A percentile compares a stretch with the other conserved stretches of the same genome.
These are phyloP conservation scores for Eilema caniola DNA, from an alignment of 2,888 invertebrate genomes.

Conservation along the genomic window DNA sequence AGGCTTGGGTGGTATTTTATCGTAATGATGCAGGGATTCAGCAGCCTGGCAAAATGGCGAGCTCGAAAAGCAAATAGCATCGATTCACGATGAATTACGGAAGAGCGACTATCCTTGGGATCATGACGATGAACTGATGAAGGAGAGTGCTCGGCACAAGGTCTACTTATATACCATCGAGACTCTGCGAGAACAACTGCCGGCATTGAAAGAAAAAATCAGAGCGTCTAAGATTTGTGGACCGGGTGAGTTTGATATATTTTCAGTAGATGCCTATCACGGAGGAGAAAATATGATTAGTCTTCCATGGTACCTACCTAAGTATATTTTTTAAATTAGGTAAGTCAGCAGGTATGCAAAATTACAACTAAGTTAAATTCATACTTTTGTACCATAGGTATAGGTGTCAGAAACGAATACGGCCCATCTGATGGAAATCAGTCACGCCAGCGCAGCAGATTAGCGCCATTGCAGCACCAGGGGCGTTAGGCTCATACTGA, in stretches of 20 bases:
- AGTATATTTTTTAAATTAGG: too few relatives aligned
- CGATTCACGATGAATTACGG: constrained; percentile 79
- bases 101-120: constrained; percentile 78
- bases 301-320: too few relatives aligned
- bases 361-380: too few relatives aligned
- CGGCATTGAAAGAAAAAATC: constrained; percentile 77
- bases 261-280: too few relatives aligned
- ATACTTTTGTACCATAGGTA: too few relatives aligned
- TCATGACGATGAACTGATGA: constrained; percentile 73
- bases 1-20: neutral
- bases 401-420: too few relatives aligned
- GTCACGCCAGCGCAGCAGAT: too few relatives aligned
- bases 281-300: too few relatives aligned
- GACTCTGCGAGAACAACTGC: constrained; percentile 72
- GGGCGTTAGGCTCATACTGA: too few relatives aligned
- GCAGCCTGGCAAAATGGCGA: constrained; percentile 83
- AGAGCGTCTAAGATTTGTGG: constrained; percentile 82
- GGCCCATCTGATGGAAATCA: too few relatives aligned
- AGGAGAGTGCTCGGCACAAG: constrained; percentile 74
- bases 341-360: too few relatives aligned
- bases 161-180: constrained; percentile 77
- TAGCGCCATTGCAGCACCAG: too few relatives aligned
- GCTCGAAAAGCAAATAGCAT: constrained; percentile 78
- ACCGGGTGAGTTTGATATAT: constrained; percentile 63
- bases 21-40: constrained; percentile 66